Base-by-base conservation (phyloP, 2,888 invertebrate species). In the Ophion obscuratus region DNA sequence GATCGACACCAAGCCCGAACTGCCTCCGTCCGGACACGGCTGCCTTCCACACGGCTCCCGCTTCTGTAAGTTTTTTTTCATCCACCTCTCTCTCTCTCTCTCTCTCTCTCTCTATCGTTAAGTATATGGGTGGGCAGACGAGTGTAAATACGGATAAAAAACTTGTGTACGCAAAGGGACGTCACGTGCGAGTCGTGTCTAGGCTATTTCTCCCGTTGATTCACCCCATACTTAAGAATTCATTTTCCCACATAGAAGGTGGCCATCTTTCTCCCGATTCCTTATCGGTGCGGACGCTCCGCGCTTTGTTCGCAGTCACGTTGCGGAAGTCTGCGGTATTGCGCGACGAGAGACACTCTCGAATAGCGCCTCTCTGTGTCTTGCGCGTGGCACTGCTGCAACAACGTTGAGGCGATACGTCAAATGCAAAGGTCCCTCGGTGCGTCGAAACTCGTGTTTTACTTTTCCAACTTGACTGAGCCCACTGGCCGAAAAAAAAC, bases 1-100 rank as follows among this genome's bases (percentile, higher is more conserved):
- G 93, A 88, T 92, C 92, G 77, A 93, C 92, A 80, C 93, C 92
- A 44, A 92, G 92, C 84, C 92, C 92, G 76, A 92, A 90, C 85
- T 89, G 90, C 81, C 89, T 89, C 57, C 91, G 89, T 87, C 81
- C 89, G 76, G 92, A 92, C 89, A 92, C 91, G 80, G 90, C 91
- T 79, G 88, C 91, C 75, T 92, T 92, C 88, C 92, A 92, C 79
- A 92, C 93, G 84, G 93, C 93, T 87, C 93, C 93, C 78, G 93
- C 92, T 89, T 93, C 93, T 82, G 93, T 93, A 85, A 92, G 92
- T 92, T 88, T 88, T 86, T 24, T 68, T 27, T 27, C 14, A 7
- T 17, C 7, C 2, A 71, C 24, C 27, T 47, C 27, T 57, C 4
- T 9, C 61, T 40, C 40, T 40, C 40, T 40, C 40, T 40, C 40